Evolutionary conservation across 1,140 invertebrate species (phyloP).

Genomic region (Camponotus floridanus): DNA sequence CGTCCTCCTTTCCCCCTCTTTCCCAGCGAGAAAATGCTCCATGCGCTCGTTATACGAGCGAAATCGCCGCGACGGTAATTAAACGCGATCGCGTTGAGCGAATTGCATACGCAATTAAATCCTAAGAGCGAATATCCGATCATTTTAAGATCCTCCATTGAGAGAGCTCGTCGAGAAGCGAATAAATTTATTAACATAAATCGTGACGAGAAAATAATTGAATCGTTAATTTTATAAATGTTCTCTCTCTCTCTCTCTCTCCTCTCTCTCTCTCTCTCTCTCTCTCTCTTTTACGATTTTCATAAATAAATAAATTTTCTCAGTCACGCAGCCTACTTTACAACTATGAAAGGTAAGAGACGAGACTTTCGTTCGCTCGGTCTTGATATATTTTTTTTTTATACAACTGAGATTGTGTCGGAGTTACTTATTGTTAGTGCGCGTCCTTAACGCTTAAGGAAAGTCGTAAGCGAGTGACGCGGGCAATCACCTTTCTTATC

Average conservation of each 20-base stretch:
- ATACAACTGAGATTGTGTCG: slow-evolving; percentile 22
- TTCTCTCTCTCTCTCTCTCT: too few species aligned
- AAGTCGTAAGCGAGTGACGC: slow-evolving; percentile 45
- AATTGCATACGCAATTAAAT: slow-evolving; percentile 9
- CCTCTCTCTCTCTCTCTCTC: too few species aligned
- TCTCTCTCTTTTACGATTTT: not conserved
- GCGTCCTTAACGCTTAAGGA: slow-evolving; percentile 57
- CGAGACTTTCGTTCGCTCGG: not conserved
- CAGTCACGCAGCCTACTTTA: not conserved
- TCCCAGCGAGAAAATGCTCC: slow-evolving; percentile 25
- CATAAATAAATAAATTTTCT: not conserved
- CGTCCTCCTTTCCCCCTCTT: not conserved
- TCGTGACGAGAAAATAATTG: slow-evolving; percentile 4
- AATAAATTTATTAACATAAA: not conserved
- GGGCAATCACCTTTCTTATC: slow-evolving; percentile 73
- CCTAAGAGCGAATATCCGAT: not conserved
- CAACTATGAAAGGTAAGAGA: not conserved
- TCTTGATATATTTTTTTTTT: not conserved
- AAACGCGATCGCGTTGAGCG: not conserved
- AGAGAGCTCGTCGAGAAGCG: not conserved
- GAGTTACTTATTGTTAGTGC: not conserved
- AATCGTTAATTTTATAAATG: not conserved
- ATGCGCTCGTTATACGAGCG: slow-evolving; percentile 10
- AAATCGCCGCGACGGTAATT: slow-evolving; percentile 35
- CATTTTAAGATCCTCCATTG: not conserved